Base-by-base conservation (phyloP, 2,113 vertebrate genomes). In the Brachyhypopomus occidentalis region DNA sequence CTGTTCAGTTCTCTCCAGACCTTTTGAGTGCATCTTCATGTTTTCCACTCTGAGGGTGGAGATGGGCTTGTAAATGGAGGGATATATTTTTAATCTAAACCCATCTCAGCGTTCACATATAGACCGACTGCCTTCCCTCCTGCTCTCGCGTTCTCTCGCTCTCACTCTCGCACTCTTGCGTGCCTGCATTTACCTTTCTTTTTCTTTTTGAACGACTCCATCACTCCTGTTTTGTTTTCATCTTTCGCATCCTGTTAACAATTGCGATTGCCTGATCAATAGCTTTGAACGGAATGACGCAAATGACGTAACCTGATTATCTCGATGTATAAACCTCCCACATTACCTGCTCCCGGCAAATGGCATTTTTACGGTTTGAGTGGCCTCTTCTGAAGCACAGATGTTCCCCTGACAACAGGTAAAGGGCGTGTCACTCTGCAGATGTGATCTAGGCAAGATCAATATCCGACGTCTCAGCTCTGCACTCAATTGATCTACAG, bases 391-490 rank as follows among this genome's bases (percentile, higher is more conserved):
- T 12, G 19, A 14, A 27, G n/a, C 30, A 41, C 52, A 79, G 48
- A 22, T 69, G 22, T 64, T 77, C 30, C 34, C 41, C 5, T 45
- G 41, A 45, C 1, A 5, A 52, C 45, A 52, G 8, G 16, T 60
- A 25, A 5, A 58, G 63, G 59, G 25, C 20, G 63, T 62, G 64
- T 12, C 27, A 71, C 27, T 36, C 19, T 56, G 30, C 45, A 55
- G 45, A 36, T 36, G 71, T 56, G 41, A 11, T 66, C 45, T 11
- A 17, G 63, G 8, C 4, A 58, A 58, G 62, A 81, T 81, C 79
- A 75, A 81, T 81, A 81, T 58, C 19, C 66, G 48, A 58, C 56
- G 62, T 72, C 62, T 80, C 71, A 74, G 27, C 59, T 41, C 55
- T 23, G 63, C 78, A 56, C 19, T 20, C 12, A 56, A 75, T 75